Conservation (phyloP, 2,113 vertebrate species). For the Aythya baeri region DNA sequence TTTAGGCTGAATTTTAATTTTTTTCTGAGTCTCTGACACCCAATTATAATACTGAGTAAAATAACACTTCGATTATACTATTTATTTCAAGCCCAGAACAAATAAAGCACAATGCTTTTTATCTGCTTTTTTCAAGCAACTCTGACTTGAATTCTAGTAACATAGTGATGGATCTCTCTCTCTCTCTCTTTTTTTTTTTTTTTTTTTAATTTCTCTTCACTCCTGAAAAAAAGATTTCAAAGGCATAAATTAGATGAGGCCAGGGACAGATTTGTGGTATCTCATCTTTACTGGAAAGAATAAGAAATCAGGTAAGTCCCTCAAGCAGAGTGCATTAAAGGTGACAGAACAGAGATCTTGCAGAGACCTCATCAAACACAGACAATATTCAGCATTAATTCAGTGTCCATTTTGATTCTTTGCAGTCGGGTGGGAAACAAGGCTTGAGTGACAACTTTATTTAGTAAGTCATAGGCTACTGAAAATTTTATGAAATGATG, state of each 20-base stretch:
- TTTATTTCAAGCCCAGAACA: slow-evolving; percentile 51
- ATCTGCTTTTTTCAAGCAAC: slow-evolving; percentile 44
- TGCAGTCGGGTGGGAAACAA: slow-evolving; percentile 61
- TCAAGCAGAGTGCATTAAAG: slow-evolving; percentile 75
- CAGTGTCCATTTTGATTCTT: slow-evolving; percentile 62
- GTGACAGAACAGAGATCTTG: slow-evolving; percentile 74
- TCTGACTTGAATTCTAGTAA: neutral
- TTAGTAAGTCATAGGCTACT: slow-evolving; percentile 67
- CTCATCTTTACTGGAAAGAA: slow-evolving; percentile 79
- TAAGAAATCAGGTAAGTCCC: slow-evolving; percentile 77
- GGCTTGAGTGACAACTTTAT: slow-evolving; percentile 80
- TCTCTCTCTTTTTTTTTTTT: neutral
- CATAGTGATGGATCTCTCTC: neutral
- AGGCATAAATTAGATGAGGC: slow-evolving; percentile 78
- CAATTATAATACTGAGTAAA: neutral
- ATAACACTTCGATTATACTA: neutral
- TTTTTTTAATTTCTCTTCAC: slow-evolving; percentile 9
- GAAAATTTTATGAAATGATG: slow-evolving; percentile 75
- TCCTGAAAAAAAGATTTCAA: slow-evolving; percentile 66
- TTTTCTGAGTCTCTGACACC: slow-evolving; percentile 2
- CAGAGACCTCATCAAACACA: slow-evolving; percentile 70
- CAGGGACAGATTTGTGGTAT: slow-evolving; percentile 76
- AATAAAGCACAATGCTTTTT: slow-evolving; percentile 37
- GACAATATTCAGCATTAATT: slow-evolving; percentile 77
- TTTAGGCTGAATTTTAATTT: slow-evolving; percentile 43